A percentile compares a stretch with the other conserved stretches of the same genome.
Conservation (phyloP, 2,888 invertebrate genomes). For the Neoaliturus tenellus region DNA sequence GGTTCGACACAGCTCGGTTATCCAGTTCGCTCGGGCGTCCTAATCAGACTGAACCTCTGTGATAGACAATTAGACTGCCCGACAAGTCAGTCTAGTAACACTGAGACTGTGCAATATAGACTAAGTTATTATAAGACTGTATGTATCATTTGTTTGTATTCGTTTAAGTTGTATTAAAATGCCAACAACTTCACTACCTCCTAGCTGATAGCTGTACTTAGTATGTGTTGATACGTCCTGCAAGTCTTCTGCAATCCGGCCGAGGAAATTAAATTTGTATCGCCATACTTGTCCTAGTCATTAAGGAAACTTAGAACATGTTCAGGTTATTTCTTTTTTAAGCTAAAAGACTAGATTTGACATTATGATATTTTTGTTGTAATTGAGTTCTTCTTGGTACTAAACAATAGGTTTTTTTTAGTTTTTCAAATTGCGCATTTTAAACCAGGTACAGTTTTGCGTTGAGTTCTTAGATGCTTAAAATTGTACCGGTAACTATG, state of each 20-base stretch:
- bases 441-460: too few relatives aligned
- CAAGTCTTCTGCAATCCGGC: background rate
- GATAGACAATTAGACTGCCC: constrained; percentile 28
- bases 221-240: constrained; percentile 2
- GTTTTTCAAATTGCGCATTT: too few relatives aligned
- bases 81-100: constrained; percentile 14
- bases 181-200: constrained; percentile 48
- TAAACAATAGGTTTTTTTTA: too few relatives aligned
- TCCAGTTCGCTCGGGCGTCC: constrained; percentile 82
- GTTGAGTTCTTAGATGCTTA: too few relatives aligned
- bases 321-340: too few relatives aligned
- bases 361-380: too few relatives aligned
- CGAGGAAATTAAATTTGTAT: background rate
- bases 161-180: background rate
- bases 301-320: too few relatives aligned
- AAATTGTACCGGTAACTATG: too few relatives aligned
- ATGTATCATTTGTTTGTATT: constrained; percentile 37
- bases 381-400: too few relatives aligned
- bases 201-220: constrained; percentile 47
- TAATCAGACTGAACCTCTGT: constrained; percentile 59
- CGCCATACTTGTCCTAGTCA: background rate
- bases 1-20: constrained; percentile 83
- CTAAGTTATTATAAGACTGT: constrained; percentile 56
- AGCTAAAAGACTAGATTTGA: too few relatives aligned
- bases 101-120: constrained; percentile 57